Evolutionary conservation across 2,797 vertebrate species (phyloP).

Genomic region (Lepilemur ruficaudatus): DNA sequence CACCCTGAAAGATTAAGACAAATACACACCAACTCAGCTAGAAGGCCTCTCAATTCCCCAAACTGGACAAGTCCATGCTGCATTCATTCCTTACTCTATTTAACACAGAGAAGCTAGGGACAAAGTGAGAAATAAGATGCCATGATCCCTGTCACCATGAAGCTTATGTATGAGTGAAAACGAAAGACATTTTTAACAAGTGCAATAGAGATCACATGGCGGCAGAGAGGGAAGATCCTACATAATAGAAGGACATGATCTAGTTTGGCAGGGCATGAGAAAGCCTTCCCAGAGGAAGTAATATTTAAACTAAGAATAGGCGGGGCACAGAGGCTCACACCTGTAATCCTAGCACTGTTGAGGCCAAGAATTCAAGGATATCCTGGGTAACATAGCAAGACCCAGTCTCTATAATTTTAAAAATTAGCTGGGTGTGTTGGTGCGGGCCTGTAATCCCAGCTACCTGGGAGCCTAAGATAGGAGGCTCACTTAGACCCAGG

Average conservation of each 20-base stretch:
- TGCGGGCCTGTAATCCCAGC: background rate
- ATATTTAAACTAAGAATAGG: slow-evolving; percentile 26
- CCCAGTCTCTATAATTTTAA: background rate
- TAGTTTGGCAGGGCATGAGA: background rate
- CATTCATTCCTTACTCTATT: background rate
- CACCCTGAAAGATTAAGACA: background rate
- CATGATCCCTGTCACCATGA: background rate
- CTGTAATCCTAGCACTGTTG: background rate
- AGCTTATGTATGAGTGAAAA: background rate
- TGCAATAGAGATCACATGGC: background rate
- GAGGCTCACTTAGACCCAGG: background rate
- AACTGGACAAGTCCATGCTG: background rate
- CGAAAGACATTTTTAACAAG: background rate
- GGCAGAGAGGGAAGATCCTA: background rate
- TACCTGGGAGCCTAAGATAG: background rate
- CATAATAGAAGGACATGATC: background rate
- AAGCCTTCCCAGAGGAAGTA: background rate
- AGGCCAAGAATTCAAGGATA: background rate
- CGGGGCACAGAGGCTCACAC: background rate
- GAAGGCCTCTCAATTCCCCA: background rate
- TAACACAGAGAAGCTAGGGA: background rate
- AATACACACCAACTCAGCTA: background rate
- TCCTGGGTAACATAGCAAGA: background rate
- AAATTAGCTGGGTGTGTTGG: background rate
- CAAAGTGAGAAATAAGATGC: background rate